Evolutionary conservation across 1,140 invertebrate genomes (phyloP), one percentile per base, ranked within the genome.

Genomic region (Micrasema longulum): DNA sequence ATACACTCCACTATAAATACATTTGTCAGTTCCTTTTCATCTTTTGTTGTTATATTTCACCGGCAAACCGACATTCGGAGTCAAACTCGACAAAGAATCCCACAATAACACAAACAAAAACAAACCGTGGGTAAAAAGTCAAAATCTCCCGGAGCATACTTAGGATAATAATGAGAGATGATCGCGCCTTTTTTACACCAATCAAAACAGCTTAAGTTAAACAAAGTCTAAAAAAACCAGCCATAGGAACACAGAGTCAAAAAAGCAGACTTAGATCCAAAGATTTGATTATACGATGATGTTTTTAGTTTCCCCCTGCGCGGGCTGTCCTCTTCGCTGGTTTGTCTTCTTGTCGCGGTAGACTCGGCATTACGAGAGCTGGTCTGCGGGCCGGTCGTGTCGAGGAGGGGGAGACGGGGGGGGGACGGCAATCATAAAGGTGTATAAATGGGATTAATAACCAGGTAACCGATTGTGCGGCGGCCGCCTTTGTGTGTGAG

Each of bases 391-490:
- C 38, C 10, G 60, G 35, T 57, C 38, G 5, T 41, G 45, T 47
- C 16, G 65, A 0, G 7, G 43, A 23, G 35, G 35, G 35, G 47
- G 11, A 43, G 20, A n/a, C 36, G 65, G 55, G 41, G 41, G 63
- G 35, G 63, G 43, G 50, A 35, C 69, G 69, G 68, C 73, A 65
- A 66, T 72, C 73, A 66, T 75, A 76, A 76, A 76, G 74, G 74
- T 76, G 74, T 76, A 76, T 76, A 76, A 76, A 76, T 72, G 74
- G 74, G 74, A 76, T 76, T 76, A 76, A 76, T 76, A 76, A 76
- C 69, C 74, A 76, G 74, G 74, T 76, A 76, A 76, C 74, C 74
- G 74, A 76, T 76, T 76, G 74, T 72, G 65, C 47, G 70, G 74
- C 74, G 74, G 74, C 71, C 74, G 67, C 74, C 74, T 76, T 76